These are phyloP conservation scores for Bombus picipes DNA, from an alignment of 1,140 invertebrate genomes.

Conservation along the genomic window DNA sequence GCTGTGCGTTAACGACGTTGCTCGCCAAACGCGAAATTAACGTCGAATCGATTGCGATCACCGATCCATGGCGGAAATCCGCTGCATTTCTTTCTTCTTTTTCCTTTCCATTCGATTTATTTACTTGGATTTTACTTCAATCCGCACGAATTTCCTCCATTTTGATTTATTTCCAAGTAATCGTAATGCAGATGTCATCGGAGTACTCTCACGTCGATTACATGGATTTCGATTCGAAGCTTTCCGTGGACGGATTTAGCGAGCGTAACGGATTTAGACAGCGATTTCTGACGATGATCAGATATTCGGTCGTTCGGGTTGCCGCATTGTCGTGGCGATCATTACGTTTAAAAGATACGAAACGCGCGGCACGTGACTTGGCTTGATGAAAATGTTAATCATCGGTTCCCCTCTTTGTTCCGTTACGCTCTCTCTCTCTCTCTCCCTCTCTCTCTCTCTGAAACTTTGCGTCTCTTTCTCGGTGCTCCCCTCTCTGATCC, in stretches of 20 bases:
- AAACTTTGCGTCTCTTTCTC: neutral
- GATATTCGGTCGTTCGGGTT: neutral
- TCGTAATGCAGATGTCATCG: no score
- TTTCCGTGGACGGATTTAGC: slow-evolving; percentile 9
- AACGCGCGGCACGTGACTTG: slow-evolving; percentile 76
- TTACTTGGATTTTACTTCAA: no score
- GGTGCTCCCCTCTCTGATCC: slow-evolving; percentile 57
- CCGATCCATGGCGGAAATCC: no score
- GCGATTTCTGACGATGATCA: neutral
- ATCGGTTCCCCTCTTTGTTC: slow-evolving; percentile 55
- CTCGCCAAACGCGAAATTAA: neutral
- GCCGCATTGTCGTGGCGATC: slow-evolving; percentile 59
- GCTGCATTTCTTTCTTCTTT: no score
- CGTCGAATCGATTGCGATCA: neutral
- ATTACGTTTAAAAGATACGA: slow-evolving; percentile 65
- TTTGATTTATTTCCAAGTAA: neutral
- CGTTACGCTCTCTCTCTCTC: slow-evolving; percentile 1
- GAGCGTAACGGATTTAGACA: neutral
- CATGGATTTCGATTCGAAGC: neutral
- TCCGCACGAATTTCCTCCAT: neutral
- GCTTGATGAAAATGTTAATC: slow-evolving; percentile 81
- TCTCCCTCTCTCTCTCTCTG: slow-evolving; percentile 5
- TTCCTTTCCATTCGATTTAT: no score
- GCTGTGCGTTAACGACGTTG: slow-evolving; percentile 8
- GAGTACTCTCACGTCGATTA: no score